Conservation (phyloP, 2,113 vertebrate genomes). For the Nannobrachium achirus region DNA sequence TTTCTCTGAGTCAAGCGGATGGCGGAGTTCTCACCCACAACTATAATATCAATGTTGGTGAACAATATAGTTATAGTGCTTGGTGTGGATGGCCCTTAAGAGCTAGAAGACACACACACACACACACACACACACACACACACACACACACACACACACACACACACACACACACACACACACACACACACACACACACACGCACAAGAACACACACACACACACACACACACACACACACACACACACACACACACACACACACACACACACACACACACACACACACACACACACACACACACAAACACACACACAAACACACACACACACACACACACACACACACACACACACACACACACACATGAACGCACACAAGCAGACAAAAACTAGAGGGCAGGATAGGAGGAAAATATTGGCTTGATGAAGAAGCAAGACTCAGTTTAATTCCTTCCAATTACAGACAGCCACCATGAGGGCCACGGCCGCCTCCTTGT, state of each 20-base stretch:
- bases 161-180: neutral
- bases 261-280: neutral
- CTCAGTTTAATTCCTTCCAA: conserved; percentile 64
- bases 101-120: neutral
- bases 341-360: neutral
- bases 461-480: conserved; percentile 60
- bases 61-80: no score
- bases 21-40: no score
- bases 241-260: neutral
- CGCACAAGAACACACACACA: neutral
- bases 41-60: no score
- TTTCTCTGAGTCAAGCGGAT: no score
- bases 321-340: neutral
- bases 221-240: neutral
- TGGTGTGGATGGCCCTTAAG: neutral
- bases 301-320: neutral
- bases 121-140: neutral
- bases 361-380: neutral
- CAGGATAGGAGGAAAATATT: conserved; percentile 35
- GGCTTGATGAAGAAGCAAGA: conserved; percentile 40
- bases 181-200: no score
- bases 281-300: neutral
- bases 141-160: neutral
- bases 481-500: conserved; percentile 66
- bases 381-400: conserved; percentile 22